Conservation (phyloP, 2,113 vertebrate genomes). For the Dasypus novemcinctus region DNA sequence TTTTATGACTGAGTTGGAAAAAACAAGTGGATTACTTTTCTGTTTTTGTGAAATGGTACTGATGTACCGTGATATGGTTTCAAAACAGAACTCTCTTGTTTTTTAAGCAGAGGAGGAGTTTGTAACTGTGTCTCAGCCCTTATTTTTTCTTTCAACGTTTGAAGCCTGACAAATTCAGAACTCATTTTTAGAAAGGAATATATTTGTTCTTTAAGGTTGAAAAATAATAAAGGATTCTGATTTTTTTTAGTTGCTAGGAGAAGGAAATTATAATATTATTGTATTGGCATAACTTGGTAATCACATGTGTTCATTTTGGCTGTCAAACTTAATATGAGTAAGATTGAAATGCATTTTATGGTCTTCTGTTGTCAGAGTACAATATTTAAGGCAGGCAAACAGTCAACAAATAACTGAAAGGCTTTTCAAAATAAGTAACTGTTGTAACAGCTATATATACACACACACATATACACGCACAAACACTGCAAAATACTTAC, state of each 20-base stretch:
- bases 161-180: conserved; percentile 43
- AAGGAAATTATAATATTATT: conserved; percentile 30
- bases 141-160: conserved; percentile 32
- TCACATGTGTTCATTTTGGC: not conserved
- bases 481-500: conserved; percentile 40
- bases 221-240: conserved; percentile 17
- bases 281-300: not conserved
- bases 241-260: not conserved
- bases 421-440: conserved; percentile 59
- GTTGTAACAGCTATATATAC: not conserved
- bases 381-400: not conserved
- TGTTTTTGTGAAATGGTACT: conserved; percentile 63
- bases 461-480: not conserved
- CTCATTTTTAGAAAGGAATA: not conserved
- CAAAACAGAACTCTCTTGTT: conserved; percentile 64
- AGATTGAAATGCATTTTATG: not conserved
- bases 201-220: conserved; percentile 41
- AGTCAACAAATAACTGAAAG: conserved; percentile 43
- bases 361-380: not conserved
- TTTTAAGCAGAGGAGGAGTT: conserved; percentile 70
- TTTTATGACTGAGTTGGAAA: conserved; percentile 6
- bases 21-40: conserved; percentile 69
- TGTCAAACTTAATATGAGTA: conserved; percentile 37
- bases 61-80: conserved; percentile 54
- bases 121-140: conserved; percentile 47